Base-by-base conservation (phyloP, 2,888 invertebrate genomes). In the Orthosia gracilis region DNA sequence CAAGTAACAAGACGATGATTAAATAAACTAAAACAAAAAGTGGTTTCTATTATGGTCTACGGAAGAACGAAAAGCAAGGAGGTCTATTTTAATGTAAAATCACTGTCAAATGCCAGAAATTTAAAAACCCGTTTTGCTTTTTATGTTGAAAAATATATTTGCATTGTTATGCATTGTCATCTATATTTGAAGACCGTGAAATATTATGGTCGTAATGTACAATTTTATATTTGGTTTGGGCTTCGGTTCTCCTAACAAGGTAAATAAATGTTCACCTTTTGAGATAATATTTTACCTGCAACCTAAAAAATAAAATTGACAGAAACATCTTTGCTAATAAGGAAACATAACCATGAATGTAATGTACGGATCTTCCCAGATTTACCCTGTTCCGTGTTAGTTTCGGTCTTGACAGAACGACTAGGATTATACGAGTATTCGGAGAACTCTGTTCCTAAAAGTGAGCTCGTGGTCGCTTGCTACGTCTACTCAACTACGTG, bases 241-340 rank as follows among this genome's bases (percentile, higher is more conserved):
- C 2, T 79, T 76, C 23, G 52, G 74, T 50, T 66, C 61, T 57
- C 17, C 49, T 40, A 64, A 66, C 23, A 55, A 82, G 55, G 64
- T 77, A 57, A 64, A 63, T 57, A 59, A 64, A 63, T 57, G 55
- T 17, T 65, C 15, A 59, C 58, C 57, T 63, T 73, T 52, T 52
- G 15, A 7, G 45, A 5, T 61, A 74, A 59, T 74, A 23, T 74
- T 63, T 54, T 57, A 49, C 13, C 31, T 31, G 7, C 31, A 31
- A 18, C 9, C 57, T 26, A 81, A 76, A 69, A 59, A 77, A 52
- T 23, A 54, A 54, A 61, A 61, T 82, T 77, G 64, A 26, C 64
- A 54, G 64, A 67, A 63, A 78, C 64, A 61, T 57, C 54, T 73
- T 79, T 45, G 54, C 50, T 64, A 64, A 77, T 62, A 67, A 76